These are phyloP conservation scores for Argopecten irradians DNA, from an alignment of 1,140 invertebrate species.

Conservation along the genomic window DNA sequence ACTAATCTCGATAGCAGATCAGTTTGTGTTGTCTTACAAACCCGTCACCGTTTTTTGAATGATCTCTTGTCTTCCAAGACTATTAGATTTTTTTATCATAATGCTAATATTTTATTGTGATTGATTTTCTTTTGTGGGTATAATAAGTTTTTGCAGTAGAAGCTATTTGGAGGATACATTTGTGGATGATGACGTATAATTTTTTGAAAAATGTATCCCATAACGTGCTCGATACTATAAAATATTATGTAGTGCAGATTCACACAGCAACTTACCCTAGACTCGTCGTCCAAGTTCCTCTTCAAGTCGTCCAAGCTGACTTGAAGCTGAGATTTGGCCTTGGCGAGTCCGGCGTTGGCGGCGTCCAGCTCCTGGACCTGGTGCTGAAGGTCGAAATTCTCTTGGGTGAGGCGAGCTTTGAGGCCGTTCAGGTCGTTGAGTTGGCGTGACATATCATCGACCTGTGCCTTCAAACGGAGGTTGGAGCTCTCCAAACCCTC, in stretches of 20 bases:
- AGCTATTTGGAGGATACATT: not conserved
- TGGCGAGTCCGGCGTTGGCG: conserved; percentile 72
- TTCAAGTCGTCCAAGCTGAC: conserved; percentile 73
- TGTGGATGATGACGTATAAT: too few relatives aligned
- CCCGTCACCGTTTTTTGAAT: too few relatives aligned
- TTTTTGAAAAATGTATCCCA: not conserved
- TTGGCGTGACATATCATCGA: conserved; percentile 75
- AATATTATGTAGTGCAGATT: not conserved
- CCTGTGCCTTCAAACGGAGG: conserved; percentile 70
- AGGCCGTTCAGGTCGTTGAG: conserved; percentile 71
- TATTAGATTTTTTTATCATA: too few relatives aligned
- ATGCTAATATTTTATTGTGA: too few relatives aligned
- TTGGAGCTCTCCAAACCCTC: conserved; percentile 72
- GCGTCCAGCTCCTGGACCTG: conserved; percentile 76
- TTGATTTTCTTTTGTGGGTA: too few relatives aligned
- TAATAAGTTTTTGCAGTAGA: not conserved
- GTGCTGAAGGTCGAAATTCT: conserved; percentile 77
- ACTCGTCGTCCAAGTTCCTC: conserved; percentile 74
- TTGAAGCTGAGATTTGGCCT: conserved; percentile 73
- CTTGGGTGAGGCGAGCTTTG: conserved; percentile 74
- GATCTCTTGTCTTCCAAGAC: too few relatives aligned
- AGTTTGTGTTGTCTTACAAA: not conserved
- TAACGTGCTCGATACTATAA: not conserved
- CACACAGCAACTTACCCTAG: conserved; percentile 64
- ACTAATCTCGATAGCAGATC: not conserved